A percentile compares a stretch with the other conserved stretches of the same genome.
Evolutionary conservation across 2,888 invertebrate genomes (phyloP).

Genomic region (Drosophila leonis): DNA sequence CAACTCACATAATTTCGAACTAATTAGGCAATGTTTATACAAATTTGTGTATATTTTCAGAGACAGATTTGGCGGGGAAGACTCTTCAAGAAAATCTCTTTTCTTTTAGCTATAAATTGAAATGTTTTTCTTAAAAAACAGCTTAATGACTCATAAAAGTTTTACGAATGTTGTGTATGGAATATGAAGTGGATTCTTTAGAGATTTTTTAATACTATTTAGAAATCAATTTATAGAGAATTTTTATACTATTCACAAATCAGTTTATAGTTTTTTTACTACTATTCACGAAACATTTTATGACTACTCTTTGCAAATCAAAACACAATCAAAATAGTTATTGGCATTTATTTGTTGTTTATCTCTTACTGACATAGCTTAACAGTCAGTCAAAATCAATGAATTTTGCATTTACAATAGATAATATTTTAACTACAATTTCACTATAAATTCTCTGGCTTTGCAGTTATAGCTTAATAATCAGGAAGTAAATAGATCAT

Average conservation of each 20-base stretch:
- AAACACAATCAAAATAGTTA: neutral
- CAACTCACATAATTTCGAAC: neutral
- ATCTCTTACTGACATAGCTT: neutral
- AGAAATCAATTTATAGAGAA: neutral
- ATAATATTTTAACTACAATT: neutral
- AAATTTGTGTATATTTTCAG: neutral
- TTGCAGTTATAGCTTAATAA: neutral
- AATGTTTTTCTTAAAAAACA: neutral
- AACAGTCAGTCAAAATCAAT: neutral
- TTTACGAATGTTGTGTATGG: neutral
- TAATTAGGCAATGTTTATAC: neutral
- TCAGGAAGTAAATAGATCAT: neutral
- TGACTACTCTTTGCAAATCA: neutral
- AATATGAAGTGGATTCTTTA: neutral
- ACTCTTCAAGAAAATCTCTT: no score
- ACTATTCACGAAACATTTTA: neutral
- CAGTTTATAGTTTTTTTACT: neutral
- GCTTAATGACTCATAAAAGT: neutral
- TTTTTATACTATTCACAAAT: neutral
- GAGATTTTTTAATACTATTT: neutral
- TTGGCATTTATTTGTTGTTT: neutral
- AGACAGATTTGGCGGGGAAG: neutral
- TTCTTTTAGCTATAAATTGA: neutral
- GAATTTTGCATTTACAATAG: neutral
- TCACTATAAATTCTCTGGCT: neutral